Evolutionary conservation across 2,888 invertebrate genomes (phyloP).

Genomic region (Neoitamus cyanurus): DNA sequence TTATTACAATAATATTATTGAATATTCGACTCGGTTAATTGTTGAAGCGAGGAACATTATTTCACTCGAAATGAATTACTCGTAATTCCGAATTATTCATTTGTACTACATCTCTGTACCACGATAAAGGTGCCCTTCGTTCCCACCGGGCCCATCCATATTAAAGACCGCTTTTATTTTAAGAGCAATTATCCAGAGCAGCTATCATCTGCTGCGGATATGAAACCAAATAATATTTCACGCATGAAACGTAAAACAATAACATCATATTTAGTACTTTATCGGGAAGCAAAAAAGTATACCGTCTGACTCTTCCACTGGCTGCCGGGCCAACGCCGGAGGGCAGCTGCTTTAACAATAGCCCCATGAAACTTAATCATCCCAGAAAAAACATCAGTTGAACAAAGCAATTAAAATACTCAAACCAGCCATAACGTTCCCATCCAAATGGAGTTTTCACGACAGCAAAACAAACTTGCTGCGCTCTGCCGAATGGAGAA

Average conservation of each 20-base stretch:
- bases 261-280: not conserved
- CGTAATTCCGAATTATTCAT: too few species aligned
- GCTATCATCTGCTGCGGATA: not conserved
- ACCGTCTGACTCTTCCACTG: not conserved
- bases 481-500: not conserved
- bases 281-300: not conserved
- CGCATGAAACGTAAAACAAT: not conserved
- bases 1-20: too few species aligned
- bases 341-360: not conserved
- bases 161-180: not conserved
- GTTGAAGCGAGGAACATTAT: too few species aligned
- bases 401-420: constrained; percentile 25
- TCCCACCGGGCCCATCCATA: not conserved
- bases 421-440: not conserved
- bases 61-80: too few species aligned
- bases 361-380: constrained; percentile 16
- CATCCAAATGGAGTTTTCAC: not conserved
- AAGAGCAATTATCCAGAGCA: not conserved
- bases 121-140: too few species aligned
- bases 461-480: not conserved
- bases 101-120: too few species aligned
- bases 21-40: too few species aligned
- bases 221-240: not conserved
- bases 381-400: not conserved
- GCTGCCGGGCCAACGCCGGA: not conserved